Conservation (phyloP, 2,888 invertebrate species). For the Drosophila putrida region DNA sequence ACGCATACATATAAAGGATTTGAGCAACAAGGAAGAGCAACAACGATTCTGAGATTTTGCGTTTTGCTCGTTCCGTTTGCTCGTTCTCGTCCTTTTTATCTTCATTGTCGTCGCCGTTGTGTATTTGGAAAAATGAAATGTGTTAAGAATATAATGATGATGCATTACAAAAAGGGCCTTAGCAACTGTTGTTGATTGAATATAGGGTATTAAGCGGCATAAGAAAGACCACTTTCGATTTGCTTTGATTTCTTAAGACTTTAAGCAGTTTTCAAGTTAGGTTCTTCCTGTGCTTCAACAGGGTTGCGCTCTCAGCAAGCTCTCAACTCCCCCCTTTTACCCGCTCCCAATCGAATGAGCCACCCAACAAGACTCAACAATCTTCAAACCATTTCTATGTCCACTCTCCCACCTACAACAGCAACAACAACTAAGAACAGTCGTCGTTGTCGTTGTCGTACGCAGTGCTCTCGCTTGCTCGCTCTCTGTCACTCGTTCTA, state of each 20-base stretch:
- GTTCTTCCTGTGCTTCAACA: background rate
- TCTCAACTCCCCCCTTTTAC: background rate
- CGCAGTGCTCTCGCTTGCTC: slow-evolving; percentile 41
- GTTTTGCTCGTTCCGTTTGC: slow-evolving; percentile 18
- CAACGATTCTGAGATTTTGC: slow-evolving; percentile 29
- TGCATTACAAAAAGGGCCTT: background rate
- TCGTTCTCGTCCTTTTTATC: slow-evolving; percentile 5
- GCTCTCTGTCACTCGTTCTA: slow-evolving; percentile 31
- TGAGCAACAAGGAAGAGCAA: slow-evolving; percentile 3
- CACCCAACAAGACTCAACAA: slow-evolving; percentile 21
- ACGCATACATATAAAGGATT: slow-evolving; percentile 10
- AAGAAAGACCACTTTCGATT: slow-evolving; percentile 13
- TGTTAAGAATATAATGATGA: background rate
- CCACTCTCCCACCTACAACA: slow-evolving; percentile 9
- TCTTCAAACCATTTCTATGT: slow-evolving; percentile 61
- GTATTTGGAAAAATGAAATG: slow-evolving; percentile 11
- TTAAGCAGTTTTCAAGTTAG: slow-evolving; percentile 7
- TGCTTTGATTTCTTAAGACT: slow-evolving; percentile 17
- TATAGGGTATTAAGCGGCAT: slow-evolving; percentile 4
- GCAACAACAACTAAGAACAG: slow-evolving; percentile 12
- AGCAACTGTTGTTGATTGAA: background rate
- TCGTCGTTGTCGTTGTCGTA: slow-evolving; percentile 31
- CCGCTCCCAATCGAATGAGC: slow-evolving; percentile 13
- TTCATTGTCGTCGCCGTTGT: slow-evolving; percentile 14
- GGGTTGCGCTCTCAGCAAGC: slow-evolving; percentile 16